Base-by-base conservation (phyloP, 2,113 vertebrate genomes). In the Saguinus imperator region DNA sequence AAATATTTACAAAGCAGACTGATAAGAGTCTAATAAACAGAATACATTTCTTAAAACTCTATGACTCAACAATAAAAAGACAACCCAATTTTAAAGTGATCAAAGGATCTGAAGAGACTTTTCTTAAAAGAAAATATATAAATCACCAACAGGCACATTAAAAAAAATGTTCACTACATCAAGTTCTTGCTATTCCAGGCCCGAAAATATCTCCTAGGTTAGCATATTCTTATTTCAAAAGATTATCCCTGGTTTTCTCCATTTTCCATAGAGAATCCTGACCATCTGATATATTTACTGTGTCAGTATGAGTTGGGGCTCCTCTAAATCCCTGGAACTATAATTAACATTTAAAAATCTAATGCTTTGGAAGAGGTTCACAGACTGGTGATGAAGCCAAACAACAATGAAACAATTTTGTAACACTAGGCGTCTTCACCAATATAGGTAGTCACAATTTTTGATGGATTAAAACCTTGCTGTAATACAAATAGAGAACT, bases 111-210 rank as follows among this genome's bases (percentile, higher is more conserved):
- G 23, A 75, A 27, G 23, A 75, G 40, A 40, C n/a, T 21, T 72
- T 73, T 75, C 72, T 45, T 40, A 25, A 75, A 45, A 45, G 40
- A 43, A 75, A 12, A 45, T 45, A 45, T 43, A 75, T 43, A 27
- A 75, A 75, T 43, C 6, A n/a, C 23, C 37, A 75, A 27, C 27
- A 75, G 72, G 72, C 23, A 45, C 23, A 75, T 75, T 5, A 27
- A 17, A 52, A 52, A 52, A 52, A 52, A 17, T 17, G 52, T 17
- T 52, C 52, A 52, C 58, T 93, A 25, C 50, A 66, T 87, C 45
- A 87, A 73, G 75, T 89, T 43, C 64, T 45, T 29, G 94, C 86
- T 89, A 52, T 72, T 55, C 91, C 94, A 25, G 83, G 68, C 79
- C 91, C 70, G 12, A 40, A 8, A 80, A 40, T 13, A 68, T 14